These are phyloP conservation scores for Rhabdophis nuchalis DNA, from an alignment of 2,797 vertebrate species.

Conservation along the genomic window DNA sequence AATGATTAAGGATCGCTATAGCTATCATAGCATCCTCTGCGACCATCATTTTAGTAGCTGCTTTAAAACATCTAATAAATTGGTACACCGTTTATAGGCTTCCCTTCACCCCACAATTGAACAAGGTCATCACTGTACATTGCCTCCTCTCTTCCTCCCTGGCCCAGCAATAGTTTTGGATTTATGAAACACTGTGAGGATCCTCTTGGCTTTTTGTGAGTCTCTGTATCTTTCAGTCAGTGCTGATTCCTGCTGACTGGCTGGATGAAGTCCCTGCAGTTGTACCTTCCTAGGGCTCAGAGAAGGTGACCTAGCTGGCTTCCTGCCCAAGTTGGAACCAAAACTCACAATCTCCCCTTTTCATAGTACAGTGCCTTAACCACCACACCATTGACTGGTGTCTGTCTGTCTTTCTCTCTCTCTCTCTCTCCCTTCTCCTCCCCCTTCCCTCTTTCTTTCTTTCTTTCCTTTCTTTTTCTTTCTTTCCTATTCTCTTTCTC, in stretches of 20 bases:
- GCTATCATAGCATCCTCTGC: neutral
- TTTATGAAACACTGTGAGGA: neutral
- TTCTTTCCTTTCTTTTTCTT: too few relatives aligned
- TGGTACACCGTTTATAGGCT: slow-evolving; percentile 10
- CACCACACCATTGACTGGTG: neutral
- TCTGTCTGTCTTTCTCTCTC: too few relatives aligned
- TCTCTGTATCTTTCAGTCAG: neutral
- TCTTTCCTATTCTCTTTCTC: too few relatives aligned
- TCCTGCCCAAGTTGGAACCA: neutral
- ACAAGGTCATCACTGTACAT: slow-evolving; percentile 9
- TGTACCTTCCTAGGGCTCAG: neutral
- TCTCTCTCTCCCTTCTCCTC: too few relatives aligned
- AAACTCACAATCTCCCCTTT: neutral
- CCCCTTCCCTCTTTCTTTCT: too few relatives aligned
- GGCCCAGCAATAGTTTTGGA: neutral
- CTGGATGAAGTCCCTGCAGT: neutral
- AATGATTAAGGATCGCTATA: slow-evolving; percentile 18
- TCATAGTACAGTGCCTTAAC: neutral
- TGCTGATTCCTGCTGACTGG: neutral
- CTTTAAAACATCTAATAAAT: slow-evolving; percentile 32
- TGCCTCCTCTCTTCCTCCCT: too few relatives aligned
- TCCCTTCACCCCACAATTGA: slow-evolving; percentile 23
- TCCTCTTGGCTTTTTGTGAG: neutral
- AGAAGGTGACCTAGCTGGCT: neutral
- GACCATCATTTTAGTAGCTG: slow-evolving; percentile 12